phyloP scores from a whole-genome alignment of 2,888 invertebrate genomes.

The Hypselothyrea guttata region DNA sequence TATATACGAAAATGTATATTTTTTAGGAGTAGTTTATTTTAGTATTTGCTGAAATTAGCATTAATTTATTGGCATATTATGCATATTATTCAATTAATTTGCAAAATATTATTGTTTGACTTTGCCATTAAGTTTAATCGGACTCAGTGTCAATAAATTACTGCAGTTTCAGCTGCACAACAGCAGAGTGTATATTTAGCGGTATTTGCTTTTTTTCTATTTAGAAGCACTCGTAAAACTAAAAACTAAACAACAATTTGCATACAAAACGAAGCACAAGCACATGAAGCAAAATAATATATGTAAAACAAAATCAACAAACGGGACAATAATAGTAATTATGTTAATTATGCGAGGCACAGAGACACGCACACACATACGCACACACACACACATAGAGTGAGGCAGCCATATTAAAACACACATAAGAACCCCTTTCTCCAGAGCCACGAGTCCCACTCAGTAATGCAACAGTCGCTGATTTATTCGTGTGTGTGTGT shows the following conservation, averaged over 20 bases:
- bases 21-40: too few species aligned
- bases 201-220: neutral
- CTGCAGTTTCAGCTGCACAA: too few species aligned
- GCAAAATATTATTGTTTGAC: slow-evolving; percentile 13
- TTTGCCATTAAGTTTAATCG: too few species aligned
- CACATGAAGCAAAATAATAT: slow-evolving; percentile 42
- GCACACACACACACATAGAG: slow-evolving; percentile 27
- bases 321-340: slow-evolving; percentile 72
- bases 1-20: too few species aligned
- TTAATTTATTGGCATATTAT: neutral
- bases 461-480: slow-evolving; percentile 50
- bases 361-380: slow-evolving; percentile 19
- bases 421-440: too few species aligned
- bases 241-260: slow-evolving; percentile 54
- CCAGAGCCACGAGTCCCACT: too few species aligned
- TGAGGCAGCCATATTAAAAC: too few species aligned
- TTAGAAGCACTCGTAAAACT: slow-evolving; percentile 5
- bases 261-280: slow-evolving; percentile 63
- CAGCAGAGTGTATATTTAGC: too few species aligned
- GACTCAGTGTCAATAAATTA: too few species aligned
- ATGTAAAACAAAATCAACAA: slow-evolving; percentile 73
- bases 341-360: slow-evolving; percentile 67
- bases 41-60: neutral
- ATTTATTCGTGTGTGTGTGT: slow-evolving; percentile 11
- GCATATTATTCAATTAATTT: slow-evolving; percentile 19